Conservation (phyloP, 2,888 invertebrate species). For the Timema podura region DNA sequence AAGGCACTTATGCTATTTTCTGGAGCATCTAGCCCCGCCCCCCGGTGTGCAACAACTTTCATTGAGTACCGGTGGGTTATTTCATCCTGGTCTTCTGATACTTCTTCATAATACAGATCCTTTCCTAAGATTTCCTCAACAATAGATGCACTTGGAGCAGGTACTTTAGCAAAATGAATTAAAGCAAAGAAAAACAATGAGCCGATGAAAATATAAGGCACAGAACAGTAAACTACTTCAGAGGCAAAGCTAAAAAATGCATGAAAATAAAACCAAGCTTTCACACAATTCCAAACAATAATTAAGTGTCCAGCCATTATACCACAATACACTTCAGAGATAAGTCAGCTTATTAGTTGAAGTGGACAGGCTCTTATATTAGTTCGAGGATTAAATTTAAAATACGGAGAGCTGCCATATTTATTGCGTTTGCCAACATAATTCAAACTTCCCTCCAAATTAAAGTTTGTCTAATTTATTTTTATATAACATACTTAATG, state of each 20-base stretch:
- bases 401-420: too few species aligned
- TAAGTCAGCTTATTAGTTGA: too few species aligned
- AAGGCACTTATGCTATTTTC: slow-evolving; percentile 75
- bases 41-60: slow-evolving; percentile 68
- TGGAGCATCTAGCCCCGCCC: slow-evolving; percentile 71
- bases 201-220: slow-evolving; percentile 25
- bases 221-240: slow-evolving; percentile 24
- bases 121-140: slow-evolving; percentile 41
- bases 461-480: too few species aligned
- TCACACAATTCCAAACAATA: too few species aligned
- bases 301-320: too few species aligned
- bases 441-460: too few species aligned
- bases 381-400: too few species aligned
- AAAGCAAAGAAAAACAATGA: slow-evolving; percentile 33
- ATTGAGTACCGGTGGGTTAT: slow-evolving; percentile 42
- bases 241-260: neutral
- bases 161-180: slow-evolving; percentile 37
- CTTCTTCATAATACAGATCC: slow-evolving; percentile 35
- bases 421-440: too few species aligned
- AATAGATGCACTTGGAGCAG: slow-evolving; percentile 36
- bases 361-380: too few species aligned
- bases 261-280: too few species aligned
- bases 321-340: too few species aligned
- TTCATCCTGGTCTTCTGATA: slow-evolving; percentile 28
- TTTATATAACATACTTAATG: too few species aligned